phyloP scores from a whole-genome alignment of 2,888 invertebrate species.

The Teleogryllus oceanicus region DNA sequence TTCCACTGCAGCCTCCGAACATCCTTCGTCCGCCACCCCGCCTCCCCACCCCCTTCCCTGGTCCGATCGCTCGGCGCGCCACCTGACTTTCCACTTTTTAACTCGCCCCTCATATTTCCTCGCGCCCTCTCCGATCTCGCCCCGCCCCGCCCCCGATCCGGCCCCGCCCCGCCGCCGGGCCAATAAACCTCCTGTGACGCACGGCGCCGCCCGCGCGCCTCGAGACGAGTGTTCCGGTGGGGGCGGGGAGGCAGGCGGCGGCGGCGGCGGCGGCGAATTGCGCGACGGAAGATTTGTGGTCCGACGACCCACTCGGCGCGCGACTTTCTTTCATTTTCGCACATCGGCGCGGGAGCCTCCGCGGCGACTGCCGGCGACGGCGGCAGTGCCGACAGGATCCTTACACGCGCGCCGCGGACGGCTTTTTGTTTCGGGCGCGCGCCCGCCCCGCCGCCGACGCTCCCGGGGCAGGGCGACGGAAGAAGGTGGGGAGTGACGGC shows the following conservation, averaged over 20 bases:
- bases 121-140: neutral
- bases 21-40: too few species aligned
- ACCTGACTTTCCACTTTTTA: conserved; percentile 18
- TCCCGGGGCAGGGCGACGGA: too few species aligned
- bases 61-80: conserved; percentile 1
- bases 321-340: conserved; percentile 18
- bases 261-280: conserved; percentile 6
- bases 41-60: too few species aligned
- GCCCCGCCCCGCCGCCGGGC: neutral
- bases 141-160: neutral
- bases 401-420: too few species aligned
- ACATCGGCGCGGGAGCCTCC: neutral
- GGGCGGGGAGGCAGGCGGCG: neutral
- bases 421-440: too few species aligned
- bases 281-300: neutral
- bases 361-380: neutral
- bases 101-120: conserved; percentile 10
- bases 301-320: neutral
- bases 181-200: neutral
- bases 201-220: neutral
- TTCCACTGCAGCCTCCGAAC: too few species aligned
- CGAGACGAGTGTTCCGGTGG: neutral
- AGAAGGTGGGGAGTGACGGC: too few species aligned
- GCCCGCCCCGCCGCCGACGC: too few species aligned
- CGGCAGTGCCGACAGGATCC: too few species aligned